Evolutionary conservation across 2,797 vertebrate species (phyloP), one percentile per base, ranked within the genome.

Genomic region (Pyrocephalus nanus): DNA sequence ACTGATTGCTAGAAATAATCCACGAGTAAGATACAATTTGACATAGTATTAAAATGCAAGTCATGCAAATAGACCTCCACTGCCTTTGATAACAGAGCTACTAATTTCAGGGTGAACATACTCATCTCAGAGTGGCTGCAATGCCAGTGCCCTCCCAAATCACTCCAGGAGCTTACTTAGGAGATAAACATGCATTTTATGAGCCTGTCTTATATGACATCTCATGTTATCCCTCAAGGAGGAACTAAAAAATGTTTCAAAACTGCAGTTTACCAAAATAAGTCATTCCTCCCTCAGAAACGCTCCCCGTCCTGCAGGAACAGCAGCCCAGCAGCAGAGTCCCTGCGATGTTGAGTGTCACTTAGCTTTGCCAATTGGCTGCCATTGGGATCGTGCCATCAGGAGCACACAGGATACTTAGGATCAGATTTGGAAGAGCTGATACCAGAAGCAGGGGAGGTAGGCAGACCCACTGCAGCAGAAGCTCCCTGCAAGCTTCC

Each of bases 41-140:
- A 50, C 11, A 12, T 2, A 16, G 16, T 30, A 43, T 26, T 58
- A 71, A 94, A 76, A 76, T 66, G 22, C 32, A 40, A 92, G 43
- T 75, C 74, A 58, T 55, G 62, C 90, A 96, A 97, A 95, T 57
- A 93, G 81, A 87, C 77, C 76, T 81, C 70, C 47, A 53, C 54
- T 57, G 93, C 73, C 84, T 96, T 95, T 96, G 78, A 86, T 95
- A 96, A 89, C 53, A 93, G 90, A 96, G 53, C 42, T 72, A 74
- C 79, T 80, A 45, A 54, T 91, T 95, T 91, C 55, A 71, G 53
- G 79, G 74, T 50, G 80, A 86, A 50, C 18, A 15, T 60, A 40
- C 66, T 86, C 62, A 90, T 73, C 91, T 85, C 86, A 95, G 84
- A 81, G 53, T 6, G 51, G 42, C 29, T 12, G 4, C 25, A 13